Evolutionary conservation across 2,888 invertebrate species (phyloP).

Genomic region (Venustoraphidia nigricollis): DNA sequence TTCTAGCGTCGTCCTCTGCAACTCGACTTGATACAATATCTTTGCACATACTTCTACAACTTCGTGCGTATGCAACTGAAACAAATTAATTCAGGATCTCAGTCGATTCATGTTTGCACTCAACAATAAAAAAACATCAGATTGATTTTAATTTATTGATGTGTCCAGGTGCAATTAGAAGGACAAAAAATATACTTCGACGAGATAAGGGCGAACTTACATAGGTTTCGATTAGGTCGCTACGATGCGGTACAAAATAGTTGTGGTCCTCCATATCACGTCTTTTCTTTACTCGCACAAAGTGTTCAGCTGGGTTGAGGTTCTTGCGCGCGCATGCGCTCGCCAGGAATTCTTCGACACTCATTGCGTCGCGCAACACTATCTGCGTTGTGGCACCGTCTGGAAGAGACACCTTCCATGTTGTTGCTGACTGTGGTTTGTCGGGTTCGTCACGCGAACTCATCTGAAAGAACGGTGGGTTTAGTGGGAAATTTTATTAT

Average conservation of each 20-base stretch:
- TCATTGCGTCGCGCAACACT: constrained; percentile 80
- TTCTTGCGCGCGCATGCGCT: constrained; percentile 84
- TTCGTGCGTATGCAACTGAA: constrained; percentile 80
- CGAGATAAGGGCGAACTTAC: constrained; percentile 41
- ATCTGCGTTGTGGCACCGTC: constrained; percentile 72
- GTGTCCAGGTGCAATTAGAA: too few relatives aligned
- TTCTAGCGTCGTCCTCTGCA: constrained; percentile 76
- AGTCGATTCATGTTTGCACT: too few relatives aligned
- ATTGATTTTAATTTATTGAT: too few relatives aligned
- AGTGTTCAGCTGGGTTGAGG: constrained; percentile 89
- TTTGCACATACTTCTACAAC: constrained; percentile 94
- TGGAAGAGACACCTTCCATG: constrained; percentile 78
- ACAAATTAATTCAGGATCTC: constrained; percentile 13
- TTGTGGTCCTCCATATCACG: constrained; percentile 91
- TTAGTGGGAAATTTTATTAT: too few relatives aligned
- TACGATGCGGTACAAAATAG: constrained; percentile 90
- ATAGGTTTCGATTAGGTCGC: constrained; percentile 88
- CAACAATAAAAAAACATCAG: too few relatives aligned
- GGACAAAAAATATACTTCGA: background rate
- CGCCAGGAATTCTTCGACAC: constrained; percentile 88
- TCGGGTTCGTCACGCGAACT: constrained; percentile 75
- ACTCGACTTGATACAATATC: constrained; percentile 90
- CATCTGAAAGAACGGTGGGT: constrained; percentile 41
- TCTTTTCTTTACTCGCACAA: constrained; percentile 86
- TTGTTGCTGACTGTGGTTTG: constrained; percentile 31